phyloP scores from a whole-genome alignment of 2,888 invertebrate genomes.

The Lasioglossum morio region DNA sequence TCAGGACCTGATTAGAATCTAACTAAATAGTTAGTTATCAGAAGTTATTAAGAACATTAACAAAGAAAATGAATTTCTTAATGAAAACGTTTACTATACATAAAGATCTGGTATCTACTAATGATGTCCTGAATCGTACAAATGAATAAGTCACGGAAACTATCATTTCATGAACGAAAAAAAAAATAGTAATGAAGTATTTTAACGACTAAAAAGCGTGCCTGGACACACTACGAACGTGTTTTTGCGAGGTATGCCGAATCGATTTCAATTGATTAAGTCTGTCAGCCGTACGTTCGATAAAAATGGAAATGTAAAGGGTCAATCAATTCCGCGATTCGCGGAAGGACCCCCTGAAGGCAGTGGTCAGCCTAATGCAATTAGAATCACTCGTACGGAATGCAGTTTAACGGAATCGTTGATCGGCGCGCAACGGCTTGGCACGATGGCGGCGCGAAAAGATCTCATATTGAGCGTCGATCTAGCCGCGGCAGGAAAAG shows the following conservation, averaged over 20 bases:
- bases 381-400: slow-evolving; percentile 14
- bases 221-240: not conserved
- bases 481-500: slow-evolving; percentile 1
- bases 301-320: not conserved
- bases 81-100: too few species aligned
- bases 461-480: slow-evolving; percentile 5
- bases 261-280: not conserved
- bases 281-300: not conserved
- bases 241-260: not conserved
- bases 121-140: not conserved
- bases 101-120: not conserved
- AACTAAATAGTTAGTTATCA: too few species aligned
- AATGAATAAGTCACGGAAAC: not conserved
- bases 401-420: slow-evolving; percentile 10
- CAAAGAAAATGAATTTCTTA: too few species aligned
- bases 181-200: not conserved
- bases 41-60: too few species aligned
- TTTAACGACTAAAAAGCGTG: not conserved
- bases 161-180: not conserved
- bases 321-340: slow-evolving; percentile 2
- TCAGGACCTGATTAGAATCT: too few species aligned
- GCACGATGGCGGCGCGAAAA: not conserved
- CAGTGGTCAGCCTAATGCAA: not conserved
- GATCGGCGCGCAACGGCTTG: not conserved
- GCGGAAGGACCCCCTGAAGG: not conserved